Conservation (phyloP, 2,888 invertebrate genomes). For the Coelinius sp. region DNA sequence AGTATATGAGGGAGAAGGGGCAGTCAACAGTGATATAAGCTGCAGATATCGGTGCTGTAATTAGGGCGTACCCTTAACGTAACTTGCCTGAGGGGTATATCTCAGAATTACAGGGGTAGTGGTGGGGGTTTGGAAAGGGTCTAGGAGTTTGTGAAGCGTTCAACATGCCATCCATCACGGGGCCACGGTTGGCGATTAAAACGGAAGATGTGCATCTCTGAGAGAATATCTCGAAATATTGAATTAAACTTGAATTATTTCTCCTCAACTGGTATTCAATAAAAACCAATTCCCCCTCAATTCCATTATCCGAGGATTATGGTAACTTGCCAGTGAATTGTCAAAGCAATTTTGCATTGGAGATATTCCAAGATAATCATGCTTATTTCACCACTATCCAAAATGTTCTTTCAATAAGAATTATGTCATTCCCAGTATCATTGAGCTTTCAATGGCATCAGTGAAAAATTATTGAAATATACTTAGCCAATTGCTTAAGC, state of each 20-base stretch:
- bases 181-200: slow-evolving; percentile 58
- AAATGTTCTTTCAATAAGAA: neutral
- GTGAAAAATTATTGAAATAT: slow-evolving; percentile 19
- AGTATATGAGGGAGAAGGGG: neutral
- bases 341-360: neutral
- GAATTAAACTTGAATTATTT: too few relatives aligned
- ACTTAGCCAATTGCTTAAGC: slow-evolving; percentile 48
- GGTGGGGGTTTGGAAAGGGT: slow-evolving; percentile 26
- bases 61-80: slow-evolving; percentile 50
- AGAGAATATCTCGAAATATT: too few relatives aligned
- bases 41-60: slow-evolving; percentile 54
- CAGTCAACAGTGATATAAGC: slow-evolving; percentile 23
- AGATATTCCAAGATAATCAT: neutral
- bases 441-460: neutral
- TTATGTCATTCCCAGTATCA: neutral
- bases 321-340: neutral
- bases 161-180: slow-evolving; percentile 60
- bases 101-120: slow-evolving; percentile 19
- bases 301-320: neutral
- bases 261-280: too few relatives aligned
- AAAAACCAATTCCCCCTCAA: neutral
- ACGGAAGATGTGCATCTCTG: slow-evolving; percentile 52
- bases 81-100: slow-evolving; percentile 13
- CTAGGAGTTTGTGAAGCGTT: slow-evolving; percentile 35
- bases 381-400: neutral